Base-by-base conservation (phyloP, 1,140 invertebrate species). In the Marisa cornuarietis region DNA sequence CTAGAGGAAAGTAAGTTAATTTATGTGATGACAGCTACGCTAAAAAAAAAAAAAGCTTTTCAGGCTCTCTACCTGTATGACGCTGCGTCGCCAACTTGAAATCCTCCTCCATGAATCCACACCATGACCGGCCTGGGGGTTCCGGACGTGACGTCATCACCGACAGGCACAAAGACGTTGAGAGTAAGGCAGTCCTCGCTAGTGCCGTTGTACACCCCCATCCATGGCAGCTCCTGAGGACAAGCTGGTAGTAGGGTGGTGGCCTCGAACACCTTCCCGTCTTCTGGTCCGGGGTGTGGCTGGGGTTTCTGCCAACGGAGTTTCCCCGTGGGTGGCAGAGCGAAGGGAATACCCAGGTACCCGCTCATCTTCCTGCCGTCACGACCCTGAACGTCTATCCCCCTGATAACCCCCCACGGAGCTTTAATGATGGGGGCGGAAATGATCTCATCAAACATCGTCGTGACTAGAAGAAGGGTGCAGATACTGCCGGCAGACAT, bases 261-360 rank as follows among this genome's bases (percentile, higher is more conserved):
- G 10, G 79, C 79, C 51, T 18, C 49, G 62, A 80, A 80, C 51
- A 24, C 68, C 63, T 58, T 49, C 13, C 58, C 72, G n/a, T 76
- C 62, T 22, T 26, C 74, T 18, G 72, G 65, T 0, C 72, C 72
- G 20, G 71, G 72, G 61, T 79, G 69, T 4, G 78, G 71, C 51
- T 74, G 71, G 1, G 78, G 72, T 62, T 79, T 79, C 78, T 63
- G 49, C 14, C n/a, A 79, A 26, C 78, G 54, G n/a, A 74, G 71
- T n/a, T 79, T 24, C 0, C 78, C 78, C 14, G 65, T 49, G 54
- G 78, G 78, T 16, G 78, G 78, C 62, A 74, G 11, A 51, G 78
- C 78, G 62, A 65, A 79, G 26, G 71, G 78, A 58, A 79, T 79
- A 58, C 78, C 78, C 31, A 79, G 62, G 72, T 66, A 79, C 20